Evolutionary conservation across 2,113 vertebrate genomes (phyloP).

Genomic region (Rhinoderma darwinii): DNA sequence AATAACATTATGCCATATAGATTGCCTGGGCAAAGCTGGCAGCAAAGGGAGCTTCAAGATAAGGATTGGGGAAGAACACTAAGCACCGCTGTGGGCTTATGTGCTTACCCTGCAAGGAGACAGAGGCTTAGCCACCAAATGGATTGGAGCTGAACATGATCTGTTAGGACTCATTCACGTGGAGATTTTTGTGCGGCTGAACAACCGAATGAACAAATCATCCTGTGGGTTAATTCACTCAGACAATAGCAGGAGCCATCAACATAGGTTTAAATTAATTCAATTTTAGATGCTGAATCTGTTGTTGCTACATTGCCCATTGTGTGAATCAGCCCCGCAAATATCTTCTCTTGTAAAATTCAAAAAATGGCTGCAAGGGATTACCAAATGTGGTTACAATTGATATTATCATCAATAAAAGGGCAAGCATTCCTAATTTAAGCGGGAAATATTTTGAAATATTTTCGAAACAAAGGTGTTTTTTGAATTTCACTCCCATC

Average conservation of each 20-base stretch:
- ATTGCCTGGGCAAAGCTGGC: neutral
- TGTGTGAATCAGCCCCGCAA: neutral
- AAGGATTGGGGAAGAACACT: neutral
- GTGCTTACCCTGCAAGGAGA: slow-evolving; percentile 19
- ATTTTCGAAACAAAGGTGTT: too few species aligned
- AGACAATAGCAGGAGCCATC: slow-evolving; percentile 13
- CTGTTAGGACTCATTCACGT: slow-evolving; percentile 36
- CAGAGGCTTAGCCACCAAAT: slow-evolving; percentile 7
- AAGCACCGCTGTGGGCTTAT: slow-evolving; percentile 26
- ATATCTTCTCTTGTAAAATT: neutral
- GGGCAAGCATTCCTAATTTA: too few species aligned
- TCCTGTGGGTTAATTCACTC: slow-evolving; percentile 6
- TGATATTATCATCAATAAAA: too few species aligned
- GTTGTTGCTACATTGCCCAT: neutral
- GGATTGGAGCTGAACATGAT: slow-evolving; percentile 18
- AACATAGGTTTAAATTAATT: slow-evolving; percentile 35
- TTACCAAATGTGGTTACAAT: neutral
- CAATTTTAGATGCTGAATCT: slow-evolving; percentile 18
- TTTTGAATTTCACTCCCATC: too few species aligned
- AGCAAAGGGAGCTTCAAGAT: neutral
- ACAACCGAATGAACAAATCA: slow-evolving; percentile 22
- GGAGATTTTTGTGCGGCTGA: slow-evolving; percentile 8
- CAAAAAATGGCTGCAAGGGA: neutral
- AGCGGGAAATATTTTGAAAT: neutral
- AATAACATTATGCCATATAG: neutral